These are phyloP conservation scores for Brachypterus glaber DNA, from an alignment of 2,888 invertebrate genomes.

Conservation along the genomic window DNA sequence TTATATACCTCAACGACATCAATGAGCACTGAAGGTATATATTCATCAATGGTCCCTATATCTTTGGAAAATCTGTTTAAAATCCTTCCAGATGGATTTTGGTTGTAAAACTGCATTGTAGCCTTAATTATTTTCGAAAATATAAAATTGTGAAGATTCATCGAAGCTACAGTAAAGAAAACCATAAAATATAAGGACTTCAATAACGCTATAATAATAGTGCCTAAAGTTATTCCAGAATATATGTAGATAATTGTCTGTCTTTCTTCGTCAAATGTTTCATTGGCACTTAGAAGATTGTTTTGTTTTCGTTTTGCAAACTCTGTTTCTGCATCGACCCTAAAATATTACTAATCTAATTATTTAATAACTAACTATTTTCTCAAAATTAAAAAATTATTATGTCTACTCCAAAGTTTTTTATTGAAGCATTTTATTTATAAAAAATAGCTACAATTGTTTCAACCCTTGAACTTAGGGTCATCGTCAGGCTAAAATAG, in stretches of 20 bases:
- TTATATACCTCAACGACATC: conserved; percentile 33
- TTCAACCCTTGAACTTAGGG: no score
- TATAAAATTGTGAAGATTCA: conserved; percentile 33
- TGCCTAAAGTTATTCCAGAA: conserved; percentile 39
- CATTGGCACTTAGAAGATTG: conserved; percentile 19
- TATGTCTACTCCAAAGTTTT: no score
- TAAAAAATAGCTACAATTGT: no score
- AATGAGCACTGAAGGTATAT: conserved; percentile 43
- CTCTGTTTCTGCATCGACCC: conserved; percentile 36
- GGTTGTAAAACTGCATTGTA: conserved; percentile 37
- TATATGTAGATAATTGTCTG: conserved; percentile 41
- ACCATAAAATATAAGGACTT: conserved; percentile 35
- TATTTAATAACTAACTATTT: neutral
- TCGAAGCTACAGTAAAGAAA: conserved; percentile 35
- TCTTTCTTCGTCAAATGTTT: conserved; percentile 21
- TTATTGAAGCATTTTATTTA: no score
- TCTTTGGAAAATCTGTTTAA: conserved; percentile 41
- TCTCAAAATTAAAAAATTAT: no score
- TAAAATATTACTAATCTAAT: conserved; percentile 15
- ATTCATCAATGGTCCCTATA: conserved; percentile 51
- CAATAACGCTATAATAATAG: conserved; percentile 35
- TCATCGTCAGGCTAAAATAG: no score
- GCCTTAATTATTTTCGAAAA: conserved; percentile 33
- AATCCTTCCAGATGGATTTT: conserved; percentile 38
- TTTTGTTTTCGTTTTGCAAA: conserved; percentile 20